Conservation (phyloP, 2,113 vertebrate genomes). For the Grus americana region DNA sequence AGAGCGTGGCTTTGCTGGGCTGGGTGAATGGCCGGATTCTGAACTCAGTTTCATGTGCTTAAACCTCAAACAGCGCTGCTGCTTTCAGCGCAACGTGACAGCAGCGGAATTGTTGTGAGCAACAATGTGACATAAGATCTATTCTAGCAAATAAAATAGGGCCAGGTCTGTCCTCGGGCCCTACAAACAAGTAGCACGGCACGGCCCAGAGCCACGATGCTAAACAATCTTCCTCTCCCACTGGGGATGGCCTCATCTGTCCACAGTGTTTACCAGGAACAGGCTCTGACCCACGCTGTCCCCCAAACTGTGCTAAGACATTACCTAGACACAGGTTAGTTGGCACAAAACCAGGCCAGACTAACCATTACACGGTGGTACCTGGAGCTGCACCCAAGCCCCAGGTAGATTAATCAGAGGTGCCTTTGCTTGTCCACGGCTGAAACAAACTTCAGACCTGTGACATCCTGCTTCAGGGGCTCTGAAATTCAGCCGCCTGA, state of each 20-base stretch:
- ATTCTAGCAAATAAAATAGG: not conserved
- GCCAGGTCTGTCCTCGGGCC: not conserved
- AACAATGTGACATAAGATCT: not conserved
- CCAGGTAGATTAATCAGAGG: not conserved
- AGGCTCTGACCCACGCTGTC: not conserved
- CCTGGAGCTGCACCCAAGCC: not conserved
- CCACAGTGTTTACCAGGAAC: not conserved
- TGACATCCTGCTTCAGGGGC: not conserved
- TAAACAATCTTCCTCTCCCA: not conserved
- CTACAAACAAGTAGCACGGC: fast-evolving
- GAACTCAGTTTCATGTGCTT: not conserved
- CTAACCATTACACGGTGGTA: not conserved
- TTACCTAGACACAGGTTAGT: not conserved
- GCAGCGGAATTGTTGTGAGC: not conserved
- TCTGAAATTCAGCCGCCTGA: not conserved
- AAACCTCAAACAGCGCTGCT: not conserved
- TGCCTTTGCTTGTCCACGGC: not conserved
- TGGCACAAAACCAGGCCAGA: not conserved
- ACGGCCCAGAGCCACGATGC: not conserved
- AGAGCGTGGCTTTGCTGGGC: not conserved
- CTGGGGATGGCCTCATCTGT: not conserved
- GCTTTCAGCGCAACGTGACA: not conserved
- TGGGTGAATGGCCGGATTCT: not conserved
- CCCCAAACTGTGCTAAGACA: not conserved
- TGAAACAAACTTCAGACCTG: not conserved